Evolutionary conservation across 2,113 vertebrate species (phyloP), one percentile per base, ranked within the genome.

Genomic region (Formicarius rufipectus): DNA sequence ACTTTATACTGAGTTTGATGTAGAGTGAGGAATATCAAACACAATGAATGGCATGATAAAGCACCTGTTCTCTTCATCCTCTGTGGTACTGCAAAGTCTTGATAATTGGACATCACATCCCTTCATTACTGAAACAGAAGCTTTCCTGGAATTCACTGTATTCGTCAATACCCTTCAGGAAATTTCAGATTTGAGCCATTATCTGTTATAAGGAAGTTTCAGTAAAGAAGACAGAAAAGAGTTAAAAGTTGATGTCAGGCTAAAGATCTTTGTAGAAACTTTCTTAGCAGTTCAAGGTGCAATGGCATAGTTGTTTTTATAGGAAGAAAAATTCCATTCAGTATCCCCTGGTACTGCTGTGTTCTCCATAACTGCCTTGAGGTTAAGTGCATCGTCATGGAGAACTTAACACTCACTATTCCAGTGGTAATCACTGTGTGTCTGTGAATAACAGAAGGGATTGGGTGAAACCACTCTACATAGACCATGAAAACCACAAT

Each of bases 321-420:
- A 31, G 42, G 47, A 82, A 86, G 27, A 74, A 89, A 84, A 84
- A 53, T 37, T 78, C 45, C 5, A 13, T 72, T 75, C 62, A 79
- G 27, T 58, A 33, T 88, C 58, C 42, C 53, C 12, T 3, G 39
- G 27, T 64, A 67, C 19, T 78, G 17, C 33, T 81, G 17, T 44
- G 14, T 37, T 91, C 58, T 77, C n/a, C 84, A 0, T 44, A 33
- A 18, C 14, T 71, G n/a, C 59, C 55, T 77, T 6, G 6, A 84
- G 59, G 55, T 64, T 84, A 74, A 40, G 4, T 7, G 5, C 17
- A 19, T 66, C 0, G 0, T 77, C 49, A 39, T 1, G 68, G 27
- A 35, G 30, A 84, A 30, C 11, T 73, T 56, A 76, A 69, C 44
- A 58, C 47, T 91, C 31, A 7, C 35, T 14, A 0, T 68, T 87